phyloP scores from a whole-genome alignment of 1,140 invertebrate species.

The Oscheius sp. region DNA sequence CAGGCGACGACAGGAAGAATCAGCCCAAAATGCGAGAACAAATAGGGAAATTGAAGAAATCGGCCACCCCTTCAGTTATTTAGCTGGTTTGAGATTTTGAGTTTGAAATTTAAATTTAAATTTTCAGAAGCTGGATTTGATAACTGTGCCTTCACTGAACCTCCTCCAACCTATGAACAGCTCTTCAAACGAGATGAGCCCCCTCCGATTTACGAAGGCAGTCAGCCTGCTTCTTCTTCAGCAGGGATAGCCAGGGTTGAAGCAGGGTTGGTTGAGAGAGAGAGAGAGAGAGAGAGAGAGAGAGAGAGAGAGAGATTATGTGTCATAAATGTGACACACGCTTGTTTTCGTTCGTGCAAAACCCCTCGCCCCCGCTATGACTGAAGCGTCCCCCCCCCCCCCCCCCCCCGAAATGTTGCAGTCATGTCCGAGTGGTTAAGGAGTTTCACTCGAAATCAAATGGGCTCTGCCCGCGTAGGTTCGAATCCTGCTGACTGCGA shows the following conservation, averaged over 20 bases:
- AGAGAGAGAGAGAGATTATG: no score
- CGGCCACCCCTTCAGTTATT: conserved; percentile 1
- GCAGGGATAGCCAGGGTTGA: no score
- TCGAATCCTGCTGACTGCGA: conserved; percentile 48
- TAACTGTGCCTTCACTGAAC: not conserved
- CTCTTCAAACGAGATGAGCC: not conserved
- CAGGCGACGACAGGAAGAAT: not conserved
- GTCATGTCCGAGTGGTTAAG: conserved; percentile 42
- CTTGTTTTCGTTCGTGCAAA: no score
- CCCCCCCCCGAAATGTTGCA: no score
- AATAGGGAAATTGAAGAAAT: conserved; percentile 2
- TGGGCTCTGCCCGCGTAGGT: conserved; percentile 50
- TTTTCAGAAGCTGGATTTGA: not conserved
- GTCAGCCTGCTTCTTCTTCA: no score
- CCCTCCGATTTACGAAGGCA: conserved; percentile 5
- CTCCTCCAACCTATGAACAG: not conserved
- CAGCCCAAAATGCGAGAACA: not conserved
- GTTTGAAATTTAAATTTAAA: not conserved
- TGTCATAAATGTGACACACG: no score
- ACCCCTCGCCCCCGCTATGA: no score
- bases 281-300: no score
- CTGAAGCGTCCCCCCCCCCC: no score
- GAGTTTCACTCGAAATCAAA: conserved; percentile 46
- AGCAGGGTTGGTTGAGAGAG: no score
- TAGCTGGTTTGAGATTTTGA: not conserved